A percentile compares a stretch with the other conserved stretches of the same genome.
Evolutionary conservation across 2,797 vertebrate genomes (phyloP).

Genomic region (Euphonia xanthogaster): DNA sequence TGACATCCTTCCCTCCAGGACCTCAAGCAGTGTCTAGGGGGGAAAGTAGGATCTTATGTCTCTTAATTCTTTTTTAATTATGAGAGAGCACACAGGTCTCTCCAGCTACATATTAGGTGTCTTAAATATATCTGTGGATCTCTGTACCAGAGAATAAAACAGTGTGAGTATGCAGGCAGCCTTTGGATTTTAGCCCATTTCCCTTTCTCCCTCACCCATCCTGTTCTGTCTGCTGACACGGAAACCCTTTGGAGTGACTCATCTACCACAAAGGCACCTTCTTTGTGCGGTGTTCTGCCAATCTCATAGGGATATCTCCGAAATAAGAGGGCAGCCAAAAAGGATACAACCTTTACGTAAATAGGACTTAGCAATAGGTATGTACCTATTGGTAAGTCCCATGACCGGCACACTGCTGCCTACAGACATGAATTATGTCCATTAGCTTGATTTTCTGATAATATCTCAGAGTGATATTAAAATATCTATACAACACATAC

Average conservation of each 20-base stretch:
- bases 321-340: neutral
- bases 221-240: neutral
- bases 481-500: neutral
- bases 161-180: neutral
- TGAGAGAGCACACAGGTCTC: neutral
- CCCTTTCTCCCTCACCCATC: neutral
- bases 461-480: neutral
- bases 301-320: rapidly evolving
- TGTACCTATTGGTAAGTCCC: neutral
- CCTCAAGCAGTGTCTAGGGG: neutral
- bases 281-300: neutral
- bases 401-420: neutral
- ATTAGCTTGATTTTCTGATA: constrained; percentile 21
- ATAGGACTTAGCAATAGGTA: too few species aligned
- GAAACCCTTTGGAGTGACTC: neutral
- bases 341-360: neutral
- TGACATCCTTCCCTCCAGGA: neutral
- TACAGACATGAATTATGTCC: constrained; percentile 1
- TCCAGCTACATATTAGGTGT: rapidly evolving
- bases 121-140: neutral
- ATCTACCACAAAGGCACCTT: neutral
- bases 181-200: neutral
- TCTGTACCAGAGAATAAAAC: neutral
- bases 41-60: neutral
- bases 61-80: neutral